These are phyloP conservation scores for Xestia rhomboidea DNA, from an alignment of 2,888 invertebrate species.

Conservation along the genomic window DNA sequence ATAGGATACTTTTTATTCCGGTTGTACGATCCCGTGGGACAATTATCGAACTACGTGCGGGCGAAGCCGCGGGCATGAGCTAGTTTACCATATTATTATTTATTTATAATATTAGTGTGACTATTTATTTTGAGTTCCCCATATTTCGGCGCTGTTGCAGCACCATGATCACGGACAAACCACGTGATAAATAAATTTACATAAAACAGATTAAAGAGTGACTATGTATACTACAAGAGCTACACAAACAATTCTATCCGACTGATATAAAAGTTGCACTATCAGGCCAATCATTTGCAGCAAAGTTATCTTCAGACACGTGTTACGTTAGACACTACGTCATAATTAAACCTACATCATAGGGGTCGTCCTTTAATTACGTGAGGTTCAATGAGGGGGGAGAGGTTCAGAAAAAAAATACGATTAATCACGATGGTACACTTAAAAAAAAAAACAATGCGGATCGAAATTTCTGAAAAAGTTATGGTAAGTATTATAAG, in stretches of 20 bases:
- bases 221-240: constrained; percentile 29
- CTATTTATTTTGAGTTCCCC: no score
- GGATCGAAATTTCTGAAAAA: not conserved
- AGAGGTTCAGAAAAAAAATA: not conserved
- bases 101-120: no score
- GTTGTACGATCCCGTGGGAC: no score
- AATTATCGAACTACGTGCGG: no score
- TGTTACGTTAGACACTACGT: constrained; percentile 4
- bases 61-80: no score
- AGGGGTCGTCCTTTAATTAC: not conserved
- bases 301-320: constrained; percentile 4
- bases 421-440: no score
- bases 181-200: not conserved
- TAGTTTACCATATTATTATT: no score
- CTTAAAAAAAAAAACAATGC: not conserved
- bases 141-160: no score
- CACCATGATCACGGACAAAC: no score
- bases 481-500: not conserved
- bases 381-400: not conserved
- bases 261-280: constrained; percentile 36
- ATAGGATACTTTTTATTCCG: no score
- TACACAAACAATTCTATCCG: constrained; percentile 46
- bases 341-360: constrained; percentile 5
- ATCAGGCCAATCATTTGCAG: constrained; percentile 34
- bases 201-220: constrained; percentile 33